Conservation (phyloP, 2,888 invertebrate species). For the Calliscelio sp. region DNA sequence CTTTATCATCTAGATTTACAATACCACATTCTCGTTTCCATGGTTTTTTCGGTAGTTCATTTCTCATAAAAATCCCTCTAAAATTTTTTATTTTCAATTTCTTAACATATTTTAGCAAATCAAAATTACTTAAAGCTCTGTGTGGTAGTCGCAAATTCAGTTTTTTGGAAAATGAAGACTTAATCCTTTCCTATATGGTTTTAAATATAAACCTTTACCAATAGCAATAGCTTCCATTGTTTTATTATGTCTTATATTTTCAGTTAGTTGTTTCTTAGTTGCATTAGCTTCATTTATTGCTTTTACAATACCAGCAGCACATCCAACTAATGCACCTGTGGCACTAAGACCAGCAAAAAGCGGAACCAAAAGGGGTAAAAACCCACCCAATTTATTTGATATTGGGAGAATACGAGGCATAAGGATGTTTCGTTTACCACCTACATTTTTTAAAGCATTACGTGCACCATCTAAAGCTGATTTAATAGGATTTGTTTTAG, state of each 20-base stretch:
- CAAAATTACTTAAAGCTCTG: conserved; percentile 77
- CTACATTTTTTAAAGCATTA: conserved; percentile 22
- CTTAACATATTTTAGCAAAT: conserved; percentile 78
- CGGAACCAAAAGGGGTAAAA: conserved; percentile 51
- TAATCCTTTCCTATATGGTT: conserved; percentile 6
- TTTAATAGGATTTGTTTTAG: not conserved
- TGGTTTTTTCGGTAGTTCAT: not conserved
- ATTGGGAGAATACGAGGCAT: not conserved
- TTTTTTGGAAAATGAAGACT: conserved; percentile 30
- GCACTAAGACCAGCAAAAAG: conserved; percentile 76
- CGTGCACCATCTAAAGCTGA: conserved; percentile 17
- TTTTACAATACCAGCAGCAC: conserved; percentile 77
- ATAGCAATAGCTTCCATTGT: conserved; percentile 16
- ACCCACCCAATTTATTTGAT: not conserved
- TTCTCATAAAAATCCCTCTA: conserved; percentile 49
- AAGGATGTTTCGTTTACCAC: conserved; percentile 19
- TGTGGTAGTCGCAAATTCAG: conserved; percentile 76
- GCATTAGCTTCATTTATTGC: conserved; percentile 77
- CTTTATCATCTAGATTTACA: conserved; percentile 72
- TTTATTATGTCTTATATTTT: conserved; percentile 65
- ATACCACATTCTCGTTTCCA: too few species aligned
- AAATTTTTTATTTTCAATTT: conserved; percentile 77
- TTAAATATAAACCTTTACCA: conserved; percentile 11
- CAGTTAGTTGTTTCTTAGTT: conserved; percentile 79
- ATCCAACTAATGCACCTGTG: conserved; percentile 80